Base-by-base conservation (phyloP, 2,888 invertebrate species). In the Thymelicus sylvestris region DNA sequence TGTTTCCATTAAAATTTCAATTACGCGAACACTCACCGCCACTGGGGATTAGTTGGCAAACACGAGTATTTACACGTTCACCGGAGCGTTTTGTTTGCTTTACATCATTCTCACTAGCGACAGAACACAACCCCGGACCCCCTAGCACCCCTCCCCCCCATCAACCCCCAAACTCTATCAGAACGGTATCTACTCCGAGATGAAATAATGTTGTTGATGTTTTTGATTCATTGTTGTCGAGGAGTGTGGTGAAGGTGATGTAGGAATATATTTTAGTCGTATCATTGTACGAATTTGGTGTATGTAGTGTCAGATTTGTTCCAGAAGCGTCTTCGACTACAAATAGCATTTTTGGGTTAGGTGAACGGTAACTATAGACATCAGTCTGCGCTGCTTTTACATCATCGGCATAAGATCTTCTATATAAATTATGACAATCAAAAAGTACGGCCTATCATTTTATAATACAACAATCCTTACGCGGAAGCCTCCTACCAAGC, bases 1-100 rank as follows among this genome's bases (percentile, higher is more conserved):
- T 89, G 88, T 79, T 81, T 79, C 81, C 83, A 85, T 87, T 88
- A 84, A 85, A 85, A 83, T 86, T 88, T 83, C 87, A 87, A 88
- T 88, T 86, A 87, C 83, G 66, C 73, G 62, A 59, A 64, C 71
- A 59, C 71, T 72, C 75, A 64, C 41, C 69, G 64, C 47, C 64
- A 63, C 59, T 63, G 63, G 73, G 71, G 71, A 74, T 73, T 70
- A 75, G 74, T 74, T 68, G 68, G 72, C 66, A 74, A 74, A 76
- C 73, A 72, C 55, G 38, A 47, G 71, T 72, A 67, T 73, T 74
- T 73, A 69, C 73, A 61, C 64, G 57, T 71, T 64, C 47, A 59
- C 63, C 47, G 71, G 55, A 60, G 66, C 72, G 64, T 71, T 63
- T 70, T 74, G 74, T 75, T 73, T 73, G 64, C 71, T 67, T 67